Base-by-base conservation (phyloP, 2,888 invertebrate species). In the Stenoptilia bipunctidactyla region DNA sequence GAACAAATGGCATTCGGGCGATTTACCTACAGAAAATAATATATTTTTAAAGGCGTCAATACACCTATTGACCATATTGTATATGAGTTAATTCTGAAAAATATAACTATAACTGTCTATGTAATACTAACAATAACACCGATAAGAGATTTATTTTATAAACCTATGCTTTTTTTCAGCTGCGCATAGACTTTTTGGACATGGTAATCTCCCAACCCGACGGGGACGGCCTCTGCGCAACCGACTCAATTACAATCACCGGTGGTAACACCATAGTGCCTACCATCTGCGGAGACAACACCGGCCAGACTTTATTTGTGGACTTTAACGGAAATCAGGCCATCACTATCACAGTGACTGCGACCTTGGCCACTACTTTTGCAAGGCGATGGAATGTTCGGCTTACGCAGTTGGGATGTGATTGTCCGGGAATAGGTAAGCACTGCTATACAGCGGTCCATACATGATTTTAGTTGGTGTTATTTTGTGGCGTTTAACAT, bases 121-220 rank as follows among this genome's bases (percentile, higher is more conserved):
- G n/a, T n/a, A n/a, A n/a, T n/a, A n/a, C n/a, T n/a, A n/a, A n/a
- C n/a, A n/a, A n/a, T n/a, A n/a, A n/a, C n/a, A n/a, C n/a, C n/a
- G n/a, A n/a, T n/a, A n/a, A n/a, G n/a, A n/a, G n/a, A n/a, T n/a
- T n/a, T n/a, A n/a, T n/a, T n/a, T n/a, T n/a, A n/a, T n/a, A n/a
- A n/a, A n/a, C n/a, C n/a, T n/a, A n/a, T n/a, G n/a, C n/a, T n/a
- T n/a, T n/a, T n/a, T 54, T 49, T 15, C 77, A 93, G 88, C 73
- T 93, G 12, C 88, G 93, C 41, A 85, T 94, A 47, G 93, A 94
- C 56, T 92, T 95, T 59, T 58, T 91, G 38, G 90, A 90, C 48
- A 85, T 92, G 43, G 87, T 87, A 36, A 61, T 93, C 15, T 86
- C 90, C 0, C 92, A 92, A 49, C 92, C 94, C 0, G 86, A 89